A percentile compares a stretch with the other conserved stretches of the same genome.
Conservation (phyloP, 2,888 invertebrate genomes). For the Timema podura region DNA sequence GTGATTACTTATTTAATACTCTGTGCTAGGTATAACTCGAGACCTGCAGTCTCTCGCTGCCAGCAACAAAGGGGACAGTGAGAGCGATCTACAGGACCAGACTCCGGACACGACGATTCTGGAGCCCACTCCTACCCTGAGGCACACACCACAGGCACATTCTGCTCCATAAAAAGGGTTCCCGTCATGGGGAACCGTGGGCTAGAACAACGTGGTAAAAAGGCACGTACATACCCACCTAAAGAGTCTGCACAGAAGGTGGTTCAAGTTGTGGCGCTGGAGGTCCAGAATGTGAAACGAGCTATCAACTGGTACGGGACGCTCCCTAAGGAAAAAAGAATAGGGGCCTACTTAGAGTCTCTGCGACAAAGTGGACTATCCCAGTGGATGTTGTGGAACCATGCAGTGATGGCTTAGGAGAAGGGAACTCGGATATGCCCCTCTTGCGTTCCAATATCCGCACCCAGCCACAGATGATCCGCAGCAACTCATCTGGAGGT, state of each 20-base stretch:
- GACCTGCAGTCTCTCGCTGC: constrained; percentile 48
- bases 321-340: constrained; percentile 91
- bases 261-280: constrained; percentile 85
- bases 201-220: constrained; percentile 59
- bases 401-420: constrained; percentile 23
- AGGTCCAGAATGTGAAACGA: constrained; percentile 92
- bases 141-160: constrained; percentile 46
- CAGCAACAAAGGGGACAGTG: constrained; percentile 57
- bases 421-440: constrained; percentile 54
- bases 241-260: constrained; percentile 47
- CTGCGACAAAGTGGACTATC: constrained; percentile 72
- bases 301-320: constrained; percentile 96
- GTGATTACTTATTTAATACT: too few relatives aligned
- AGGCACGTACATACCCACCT: constrained; percentile 55
- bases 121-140: constrained; percentile 52
- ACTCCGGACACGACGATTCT: constrained; percentile 73
- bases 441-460: constrained; percentile 59
- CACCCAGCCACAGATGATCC: constrained; percentile 74
- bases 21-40: constrained; percentile 47
- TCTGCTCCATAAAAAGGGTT: constrained; percentile 54
- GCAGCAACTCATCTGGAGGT: constrained; percentile 84
- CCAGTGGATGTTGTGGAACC: constrained; percentile 36
- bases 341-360: constrained; percentile 94
- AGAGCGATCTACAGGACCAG: constrained; percentile 65
- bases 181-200: constrained; percentile 59